Conservation (phyloP, 2,888 invertebrate genomes). For the Drosophila multiciliata region DNA sequence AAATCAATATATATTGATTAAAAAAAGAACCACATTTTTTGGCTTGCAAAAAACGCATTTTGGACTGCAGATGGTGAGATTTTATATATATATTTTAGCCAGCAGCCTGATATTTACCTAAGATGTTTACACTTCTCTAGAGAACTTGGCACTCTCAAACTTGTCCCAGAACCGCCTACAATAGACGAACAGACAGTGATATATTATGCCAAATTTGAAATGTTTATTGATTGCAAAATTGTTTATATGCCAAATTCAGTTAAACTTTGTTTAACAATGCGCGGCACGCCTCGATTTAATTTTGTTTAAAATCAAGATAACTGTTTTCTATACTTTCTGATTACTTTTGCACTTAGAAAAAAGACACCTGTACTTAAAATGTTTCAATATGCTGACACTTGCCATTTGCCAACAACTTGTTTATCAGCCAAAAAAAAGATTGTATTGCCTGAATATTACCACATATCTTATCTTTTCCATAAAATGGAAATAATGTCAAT, state of each 20-base stretch:
- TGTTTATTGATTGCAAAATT: too few relatives aligned
- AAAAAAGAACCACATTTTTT: too few relatives aligned
- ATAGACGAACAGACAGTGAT: too few relatives aligned
- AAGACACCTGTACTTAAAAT: not conserved
- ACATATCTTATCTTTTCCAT: conserved; percentile 41
- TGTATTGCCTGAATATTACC: conserved; percentile 22
- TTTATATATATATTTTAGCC: too few relatives aligned
- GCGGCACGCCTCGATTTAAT: not conserved
- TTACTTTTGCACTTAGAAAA: not conserved
- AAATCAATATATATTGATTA: not conserved
- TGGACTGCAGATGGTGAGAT: too few relatives aligned
- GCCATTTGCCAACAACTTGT: conserved; percentile 32
- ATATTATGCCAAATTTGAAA: too few relatives aligned
- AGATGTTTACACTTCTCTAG: not conserved
- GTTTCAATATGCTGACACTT: conserved; percentile 3
- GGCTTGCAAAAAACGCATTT: too few relatives aligned
- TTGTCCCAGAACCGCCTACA: not conserved
- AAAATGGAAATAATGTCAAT: not conserved
- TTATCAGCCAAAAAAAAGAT: conserved; percentile 29
- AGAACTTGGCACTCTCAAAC: not conserved
- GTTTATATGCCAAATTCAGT: not conserved
- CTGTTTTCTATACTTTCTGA: not conserved
- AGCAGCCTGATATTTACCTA: not conserved
- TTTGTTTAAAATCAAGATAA: not conserved
- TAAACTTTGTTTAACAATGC: not conserved